These are phyloP conservation scores for Numenius phaeopus DNA, from an alignment of 2,797 vertebrate species.

Conservation along the genomic window DNA sequence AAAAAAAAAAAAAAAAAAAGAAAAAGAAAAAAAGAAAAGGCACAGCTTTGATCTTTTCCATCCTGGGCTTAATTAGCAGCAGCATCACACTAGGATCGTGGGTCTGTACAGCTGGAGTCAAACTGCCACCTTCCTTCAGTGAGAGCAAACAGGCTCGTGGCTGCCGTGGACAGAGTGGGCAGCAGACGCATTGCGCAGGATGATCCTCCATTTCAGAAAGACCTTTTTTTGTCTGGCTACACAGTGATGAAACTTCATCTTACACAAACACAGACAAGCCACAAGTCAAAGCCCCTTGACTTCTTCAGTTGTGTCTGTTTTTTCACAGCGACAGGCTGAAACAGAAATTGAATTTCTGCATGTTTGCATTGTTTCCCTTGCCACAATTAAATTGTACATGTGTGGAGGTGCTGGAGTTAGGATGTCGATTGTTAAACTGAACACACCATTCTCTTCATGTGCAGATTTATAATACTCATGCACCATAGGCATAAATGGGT, in stretches of 20 bases:
- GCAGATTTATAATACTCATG: background rate
- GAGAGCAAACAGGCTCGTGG: accelerated
- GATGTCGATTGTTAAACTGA: background rate
- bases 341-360: background rate
- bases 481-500: background rate
- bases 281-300: background rate
- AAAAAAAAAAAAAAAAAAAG: too few relatives aligned
- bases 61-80: slow-evolving; percentile 2
- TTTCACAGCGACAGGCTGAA: background rate
- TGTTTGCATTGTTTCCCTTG: background rate
- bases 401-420: background rate
- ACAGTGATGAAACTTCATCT: background rate
- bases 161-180: background rate
- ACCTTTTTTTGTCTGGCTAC: background rate
- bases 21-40: too few relatives aligned
- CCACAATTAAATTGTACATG: background rate
- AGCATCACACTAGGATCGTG: background rate
- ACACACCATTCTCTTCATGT: background rate
- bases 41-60: background rate
- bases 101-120: background rate
- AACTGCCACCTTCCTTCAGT: background rate
- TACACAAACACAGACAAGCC: background rate
- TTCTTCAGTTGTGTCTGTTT: background rate
- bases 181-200: background rate
- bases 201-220: background rate